Evolutionary conservation across 2,888 invertebrate genomes (phyloP).

Genomic region (Tipula helvola): DNA sequence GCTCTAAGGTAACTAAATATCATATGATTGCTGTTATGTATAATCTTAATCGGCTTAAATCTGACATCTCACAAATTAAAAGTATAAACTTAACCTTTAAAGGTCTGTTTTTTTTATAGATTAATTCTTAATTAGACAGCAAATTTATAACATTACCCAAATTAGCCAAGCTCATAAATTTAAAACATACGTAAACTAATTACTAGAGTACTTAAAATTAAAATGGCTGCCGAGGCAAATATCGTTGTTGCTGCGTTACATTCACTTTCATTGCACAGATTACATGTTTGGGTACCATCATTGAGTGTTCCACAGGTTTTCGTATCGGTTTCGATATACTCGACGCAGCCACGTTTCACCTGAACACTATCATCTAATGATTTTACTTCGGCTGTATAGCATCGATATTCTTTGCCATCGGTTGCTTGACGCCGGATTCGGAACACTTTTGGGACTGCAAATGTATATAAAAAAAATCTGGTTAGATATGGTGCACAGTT

Average conservation of each 20-base stretch:
- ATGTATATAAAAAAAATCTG: background rate
- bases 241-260: background rate
- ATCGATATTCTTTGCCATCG: background rate
- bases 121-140: background rate
- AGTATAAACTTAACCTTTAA: no score
- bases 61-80: no score
- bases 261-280: background rate
- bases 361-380: background rate
- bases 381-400: background rate
- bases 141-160: background rate
- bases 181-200: background rate
- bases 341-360: background rate
- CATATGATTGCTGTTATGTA: no score
- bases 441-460: background rate
- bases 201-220: background rate
- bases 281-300: background rate
- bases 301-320: background rate
- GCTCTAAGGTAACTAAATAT: no score
- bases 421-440: background rate
- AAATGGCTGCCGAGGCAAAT: background rate
- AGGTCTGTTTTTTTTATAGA: no score
- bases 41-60: no score
- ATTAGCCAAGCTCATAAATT: background rate
- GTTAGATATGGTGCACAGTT: background rate
- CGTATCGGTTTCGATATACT: background rate